Conservation (phyloP, 1,140 invertebrate genomes). For the Drosophila lacteicornis region DNA sequence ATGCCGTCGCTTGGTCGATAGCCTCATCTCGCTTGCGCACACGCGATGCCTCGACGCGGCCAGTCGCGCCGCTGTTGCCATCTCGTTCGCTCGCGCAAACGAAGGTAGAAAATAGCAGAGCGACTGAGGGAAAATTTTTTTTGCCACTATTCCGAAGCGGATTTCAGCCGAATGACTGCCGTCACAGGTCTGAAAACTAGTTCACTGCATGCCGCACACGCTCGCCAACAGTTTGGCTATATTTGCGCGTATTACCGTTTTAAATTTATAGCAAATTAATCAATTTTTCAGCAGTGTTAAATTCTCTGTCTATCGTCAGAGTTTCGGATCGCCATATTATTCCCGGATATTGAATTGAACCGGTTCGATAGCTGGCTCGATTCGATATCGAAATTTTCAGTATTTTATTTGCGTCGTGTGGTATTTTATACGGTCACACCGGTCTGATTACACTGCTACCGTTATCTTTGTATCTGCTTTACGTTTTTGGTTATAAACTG, state of each 20-base stretch:
- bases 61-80: slow-evolving; percentile 18
- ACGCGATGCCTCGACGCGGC: slow-evolving; percentile 36
- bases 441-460: too few relatives aligned
- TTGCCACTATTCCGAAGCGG: slow-evolving; percentile 53
- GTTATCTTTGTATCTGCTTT: too few relatives aligned
- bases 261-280: slow-evolving; percentile 66
- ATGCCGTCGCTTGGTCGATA: slow-evolving; percentile 54
- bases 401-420: too few relatives aligned
- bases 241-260: slow-evolving; percentile 73
- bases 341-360: slow-evolving; percentile 66
- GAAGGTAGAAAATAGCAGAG: slow-evolving; percentile 67
- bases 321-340: slow-evolving; percentile 81
- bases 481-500: too few relatives aligned
- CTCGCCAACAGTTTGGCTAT: slow-evolving; percentile 46
- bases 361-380: background rate
- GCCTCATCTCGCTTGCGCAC: slow-evolving; percentile 45
- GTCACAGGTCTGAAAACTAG: slow-evolving; percentile 36
- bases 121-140: slow-evolving; percentile 75
- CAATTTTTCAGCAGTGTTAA: slow-evolving; percentile 75
- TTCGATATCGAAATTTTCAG: too few relatives aligned
- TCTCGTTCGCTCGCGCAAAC: slow-evolving; percentile 34
- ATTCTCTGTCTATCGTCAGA: slow-evolving; percentile 73
- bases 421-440: too few relatives aligned
- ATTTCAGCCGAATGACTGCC: slow-evolving; percentile 44
- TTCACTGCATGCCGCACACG: slow-evolving; percentile 6